Evolutionary conservation across 2,113 vertebrate genomes (phyloP).

Genomic region (Lasiurus cinereus): DNA sequence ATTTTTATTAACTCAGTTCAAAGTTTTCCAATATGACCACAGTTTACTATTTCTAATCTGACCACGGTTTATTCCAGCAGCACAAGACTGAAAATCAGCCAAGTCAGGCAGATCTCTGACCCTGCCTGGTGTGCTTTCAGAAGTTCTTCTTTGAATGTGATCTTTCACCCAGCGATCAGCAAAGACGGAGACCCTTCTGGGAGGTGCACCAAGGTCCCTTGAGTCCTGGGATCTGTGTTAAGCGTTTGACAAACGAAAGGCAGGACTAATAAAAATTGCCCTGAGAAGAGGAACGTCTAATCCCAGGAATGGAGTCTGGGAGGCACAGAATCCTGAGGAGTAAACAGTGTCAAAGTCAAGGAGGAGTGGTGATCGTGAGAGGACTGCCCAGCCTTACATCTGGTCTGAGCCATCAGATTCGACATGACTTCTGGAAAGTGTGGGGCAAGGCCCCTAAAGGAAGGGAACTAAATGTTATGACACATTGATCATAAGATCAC

Average conservation of each 20-base stretch:
- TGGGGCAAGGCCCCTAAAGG: neutral
- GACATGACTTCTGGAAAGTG: neutral
- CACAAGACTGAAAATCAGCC: neutral
- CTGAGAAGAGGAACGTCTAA: neutral
- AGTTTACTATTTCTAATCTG: neutral
- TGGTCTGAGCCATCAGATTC: neutral
- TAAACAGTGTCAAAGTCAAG: neutral
- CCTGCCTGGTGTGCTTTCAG: neutral
- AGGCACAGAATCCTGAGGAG: neutral
- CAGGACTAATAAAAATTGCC: neutral
- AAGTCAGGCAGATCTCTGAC: neutral
- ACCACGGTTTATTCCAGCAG: neutral
- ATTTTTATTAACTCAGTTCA: neutral
- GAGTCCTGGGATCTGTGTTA: neutral
- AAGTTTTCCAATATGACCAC: neutral
- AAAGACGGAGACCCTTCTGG: neutral
- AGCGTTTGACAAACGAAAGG: neutral
- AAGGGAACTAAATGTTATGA: neutral
- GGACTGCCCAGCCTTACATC: neutral
- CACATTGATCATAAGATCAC: rapidly evolving
- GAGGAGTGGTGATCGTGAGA: neutral
- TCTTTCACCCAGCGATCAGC: neutral
- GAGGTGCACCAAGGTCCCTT: neutral
- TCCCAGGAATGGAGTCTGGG: neutral
- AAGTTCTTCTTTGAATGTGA: neutral